A percentile compares a stretch with the other conserved stretches of the same genome.
Conservation (phyloP, 2,888 invertebrate genomes). For the Trisateles emortualis region DNA sequence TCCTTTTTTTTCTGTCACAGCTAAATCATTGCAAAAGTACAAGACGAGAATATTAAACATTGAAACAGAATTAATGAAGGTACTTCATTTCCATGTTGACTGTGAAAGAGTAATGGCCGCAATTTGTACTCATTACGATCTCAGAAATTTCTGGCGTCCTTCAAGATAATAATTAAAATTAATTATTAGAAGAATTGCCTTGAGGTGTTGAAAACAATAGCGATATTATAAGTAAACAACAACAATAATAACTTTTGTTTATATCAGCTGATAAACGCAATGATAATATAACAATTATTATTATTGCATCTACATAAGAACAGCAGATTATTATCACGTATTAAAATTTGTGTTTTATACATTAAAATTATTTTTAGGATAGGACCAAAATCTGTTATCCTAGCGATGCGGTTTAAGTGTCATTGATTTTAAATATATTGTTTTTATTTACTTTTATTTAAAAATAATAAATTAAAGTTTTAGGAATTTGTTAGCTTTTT, state of each 20-base stretch:
- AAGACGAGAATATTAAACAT: conserved; percentile 15
- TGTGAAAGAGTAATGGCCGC: conserved; percentile 20
- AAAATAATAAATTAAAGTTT: too few species aligned
- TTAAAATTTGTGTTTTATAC: too few species aligned
- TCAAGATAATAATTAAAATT: conserved; percentile 18
- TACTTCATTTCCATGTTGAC: conserved; percentile 17
- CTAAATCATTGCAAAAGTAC: conserved; percentile 6
- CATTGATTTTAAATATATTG: too few species aligned
- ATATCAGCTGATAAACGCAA: too few species aligned
- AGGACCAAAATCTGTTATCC: too few species aligned
- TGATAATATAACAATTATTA: too few species aligned
- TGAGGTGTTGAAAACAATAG: not conserved
- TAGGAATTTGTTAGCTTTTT: too few species aligned
- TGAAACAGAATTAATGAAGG: conserved; percentile 22
- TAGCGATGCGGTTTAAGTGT: too few species aligned
- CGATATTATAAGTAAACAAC: not conserved
- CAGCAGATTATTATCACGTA: too few species aligned
- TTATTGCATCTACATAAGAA: too few species aligned
- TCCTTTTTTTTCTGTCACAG: not conserved
- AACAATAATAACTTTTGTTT: not conserved
- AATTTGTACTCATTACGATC: conserved; percentile 22
- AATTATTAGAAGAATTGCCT: conserved; percentile 8
- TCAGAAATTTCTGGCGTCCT: conserved; percentile 10
- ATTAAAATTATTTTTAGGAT: too few species aligned
- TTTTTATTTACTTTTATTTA: too few species aligned